Evolutionary conservation across 2,888 invertebrate genomes (phyloP).

Genomic region (Limenitis camilla): DNA sequence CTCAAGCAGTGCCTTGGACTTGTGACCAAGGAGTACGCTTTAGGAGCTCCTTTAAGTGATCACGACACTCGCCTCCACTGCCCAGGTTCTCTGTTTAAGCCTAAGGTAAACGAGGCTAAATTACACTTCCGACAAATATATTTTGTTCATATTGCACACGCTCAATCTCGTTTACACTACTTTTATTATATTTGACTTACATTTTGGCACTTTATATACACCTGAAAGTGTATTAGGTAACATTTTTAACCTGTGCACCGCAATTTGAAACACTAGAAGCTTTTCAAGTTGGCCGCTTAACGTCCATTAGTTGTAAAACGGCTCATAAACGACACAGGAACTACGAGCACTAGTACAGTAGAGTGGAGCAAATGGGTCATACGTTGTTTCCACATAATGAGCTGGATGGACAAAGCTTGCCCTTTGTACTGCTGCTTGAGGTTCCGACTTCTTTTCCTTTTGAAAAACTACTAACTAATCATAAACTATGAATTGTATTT

Average conservation of each 20-base stretch:
- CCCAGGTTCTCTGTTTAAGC: too few species aligned
- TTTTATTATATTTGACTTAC: too few species aligned
- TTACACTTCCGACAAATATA: too few species aligned
- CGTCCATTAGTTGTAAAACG: conserved; percentile 14
- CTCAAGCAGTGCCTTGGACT: too few species aligned
- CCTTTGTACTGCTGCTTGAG: conserved; percentile 18
- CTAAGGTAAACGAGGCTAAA: too few species aligned
- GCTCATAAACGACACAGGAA: conserved; percentile 13
- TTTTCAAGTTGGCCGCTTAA: conserved; percentile 12
- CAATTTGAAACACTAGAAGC: conserved; percentile 11
- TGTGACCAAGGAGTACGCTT: too few species aligned
- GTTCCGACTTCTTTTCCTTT: conserved; percentile 18
- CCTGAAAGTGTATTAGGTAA: neutral
- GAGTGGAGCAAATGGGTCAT: conserved; percentile 22
- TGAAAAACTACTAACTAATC: conserved; percentile 6
- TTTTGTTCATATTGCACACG: too few species aligned
- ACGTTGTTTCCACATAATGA: conserved; percentile 23
- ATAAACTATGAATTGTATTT: neutral
- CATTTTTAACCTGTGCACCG: conserved; percentile 7
- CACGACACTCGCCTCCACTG: too few species aligned
- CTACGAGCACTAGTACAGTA: conserved; percentile 11
- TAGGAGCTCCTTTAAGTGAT: too few species aligned
- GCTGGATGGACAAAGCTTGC: conserved; percentile 24
- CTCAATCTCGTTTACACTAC: too few species aligned
- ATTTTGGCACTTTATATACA: neutral